Evolutionary conservation across 2,113 vertebrate species (phyloP).

Genomic region (Xyliphius kryptos): DNA sequence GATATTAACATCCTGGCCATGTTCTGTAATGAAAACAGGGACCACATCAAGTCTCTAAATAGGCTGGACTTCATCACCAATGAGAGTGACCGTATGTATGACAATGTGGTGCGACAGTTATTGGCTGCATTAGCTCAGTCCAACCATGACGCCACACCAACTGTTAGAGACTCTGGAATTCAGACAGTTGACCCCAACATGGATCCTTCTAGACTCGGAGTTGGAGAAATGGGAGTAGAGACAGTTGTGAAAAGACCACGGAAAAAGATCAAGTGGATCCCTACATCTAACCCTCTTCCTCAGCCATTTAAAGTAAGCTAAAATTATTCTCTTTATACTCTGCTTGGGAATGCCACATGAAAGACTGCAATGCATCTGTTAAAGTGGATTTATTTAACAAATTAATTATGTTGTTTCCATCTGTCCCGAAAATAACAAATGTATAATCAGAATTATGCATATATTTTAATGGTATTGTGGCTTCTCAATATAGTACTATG

Average conservation of each 20-base stretch:
- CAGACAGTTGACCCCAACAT: conserved; percentile 87
- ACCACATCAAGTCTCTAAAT: conserved; percentile 97
- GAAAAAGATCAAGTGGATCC: conserved; percentile 97
- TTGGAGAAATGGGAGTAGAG: conserved; percentile 77
- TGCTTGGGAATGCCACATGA: no score
- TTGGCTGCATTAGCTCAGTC: conserved; percentile 92
- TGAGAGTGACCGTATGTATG: conserved; percentile 97
- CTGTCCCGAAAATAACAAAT: no score
- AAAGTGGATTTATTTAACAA: no score
- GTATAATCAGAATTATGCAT: no score
- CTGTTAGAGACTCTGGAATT: conserved; percentile 85
- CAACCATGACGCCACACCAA: conserved; percentile 90
- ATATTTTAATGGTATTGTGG: no score
- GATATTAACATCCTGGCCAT: conserved; percentile 98
- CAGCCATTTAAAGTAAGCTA: conserved; percentile 83
- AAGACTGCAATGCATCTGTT: no score
- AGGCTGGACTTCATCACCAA: conserved; percentile 97
- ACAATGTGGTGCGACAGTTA: conserved; percentile 95
- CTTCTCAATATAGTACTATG: no score
- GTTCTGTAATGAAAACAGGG: conserved; percentile 98
- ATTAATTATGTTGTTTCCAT: no score
- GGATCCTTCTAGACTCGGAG: conserved; percentile 76
- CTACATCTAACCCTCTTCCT: conserved; percentile 81
- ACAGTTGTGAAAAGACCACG: conserved; percentile 88
- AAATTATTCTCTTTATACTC: no score